Evolutionary conservation across 2,888 invertebrate genomes (phyloP).

Genomic region (Acheta domesticus): DNA sequence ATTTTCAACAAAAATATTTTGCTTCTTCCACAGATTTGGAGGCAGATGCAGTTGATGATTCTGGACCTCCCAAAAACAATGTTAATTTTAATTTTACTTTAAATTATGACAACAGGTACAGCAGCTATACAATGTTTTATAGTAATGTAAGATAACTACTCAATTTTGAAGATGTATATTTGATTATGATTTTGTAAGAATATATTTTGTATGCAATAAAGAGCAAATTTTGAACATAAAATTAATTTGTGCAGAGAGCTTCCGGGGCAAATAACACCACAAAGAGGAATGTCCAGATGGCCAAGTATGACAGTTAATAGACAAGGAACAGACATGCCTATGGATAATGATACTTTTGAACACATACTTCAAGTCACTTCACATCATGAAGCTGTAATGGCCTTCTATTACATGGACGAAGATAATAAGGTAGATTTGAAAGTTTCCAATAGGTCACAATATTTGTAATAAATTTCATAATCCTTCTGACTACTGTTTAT

Average conservation of each 20-base stretch:
- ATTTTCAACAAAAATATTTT: too few species aligned
- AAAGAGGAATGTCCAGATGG: slow-evolving; percentile 45
- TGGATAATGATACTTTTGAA: slow-evolving; percentile 54
- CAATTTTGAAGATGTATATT: too few species aligned
- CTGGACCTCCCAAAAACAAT: slow-evolving; percentile 50
- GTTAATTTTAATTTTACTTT: slow-evolving; percentile 61
- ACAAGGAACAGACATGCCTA: slow-evolving; percentile 18
- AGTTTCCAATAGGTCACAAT: slow-evolving; percentile 9
- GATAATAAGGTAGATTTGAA: slow-evolving; percentile 65
- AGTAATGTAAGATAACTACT: slow-evolving; percentile 4
- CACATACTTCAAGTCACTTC: slow-evolving; percentile 66
- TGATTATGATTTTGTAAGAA: too few species aligned
- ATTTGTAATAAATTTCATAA: slow-evolving; percentile 23
- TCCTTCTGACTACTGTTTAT: slow-evolving; percentile 37
- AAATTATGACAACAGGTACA: slow-evolving; percentile 57
- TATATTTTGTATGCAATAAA: neutral
- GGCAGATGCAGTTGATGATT: slow-evolving; percentile 46
- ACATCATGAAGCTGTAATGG: slow-evolving; percentile 83
- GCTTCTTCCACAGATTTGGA: slow-evolving; percentile 42
- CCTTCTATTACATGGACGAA: slow-evolving; percentile 87
- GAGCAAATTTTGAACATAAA: neutral
- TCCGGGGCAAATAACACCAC: slow-evolving; percentile 41
- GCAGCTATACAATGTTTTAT: slow-evolving; percentile 26
- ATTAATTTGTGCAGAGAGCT: neutral
- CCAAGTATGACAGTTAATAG: slow-evolving; percentile 45